Conservation (phyloP, 2,113 vertebrate genomes). For the Sebastes fasciatus region DNA sequence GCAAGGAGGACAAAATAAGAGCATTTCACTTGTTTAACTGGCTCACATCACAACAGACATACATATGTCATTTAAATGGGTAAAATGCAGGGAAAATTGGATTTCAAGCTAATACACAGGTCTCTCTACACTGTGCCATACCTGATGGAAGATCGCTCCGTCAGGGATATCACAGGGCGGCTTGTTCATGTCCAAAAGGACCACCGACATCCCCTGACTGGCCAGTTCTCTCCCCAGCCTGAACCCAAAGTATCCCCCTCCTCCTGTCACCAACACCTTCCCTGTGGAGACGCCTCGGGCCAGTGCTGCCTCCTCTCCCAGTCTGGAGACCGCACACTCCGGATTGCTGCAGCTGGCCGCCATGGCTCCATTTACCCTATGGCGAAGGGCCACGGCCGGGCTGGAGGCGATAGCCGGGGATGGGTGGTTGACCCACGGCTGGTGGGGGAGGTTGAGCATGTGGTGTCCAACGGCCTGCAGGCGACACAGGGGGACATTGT, state of each 20-base stretch:
- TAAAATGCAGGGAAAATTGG: not conserved
- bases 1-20: too few species aligned
- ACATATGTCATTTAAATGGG: too few species aligned
- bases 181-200: conserved; percentile 88
- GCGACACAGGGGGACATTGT: conserved; percentile 50
- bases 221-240: conserved; percentile 88
- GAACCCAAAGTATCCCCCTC: conserved; percentile 93
- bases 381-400: conserved; percentile 25
- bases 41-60: too few species aligned
- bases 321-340: conserved; percentile 52
- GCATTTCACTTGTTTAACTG: too few species aligned
- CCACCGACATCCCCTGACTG: conserved; percentile 83
- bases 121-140: conserved; percentile 55
- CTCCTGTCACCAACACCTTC: conserved; percentile 91
- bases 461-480: conserved; percentile 61
- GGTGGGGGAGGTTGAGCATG: conserved; percentile 41
- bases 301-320: conserved; percentile 29
- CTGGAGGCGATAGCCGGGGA: conserved; percentile 2
- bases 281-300: conserved; percentile 31
- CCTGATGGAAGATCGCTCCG: conserved; percentile 88
- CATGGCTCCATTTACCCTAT: conserved; percentile 63
- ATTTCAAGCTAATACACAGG: not conserved
- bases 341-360: conserved; percentile 58
- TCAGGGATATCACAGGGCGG: conserved; percentile 85
- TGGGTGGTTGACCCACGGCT: conserved; percentile 60